Base-by-base conservation (phyloP, 1,140 invertebrate genomes). In the Augochlora pura region DNA sequence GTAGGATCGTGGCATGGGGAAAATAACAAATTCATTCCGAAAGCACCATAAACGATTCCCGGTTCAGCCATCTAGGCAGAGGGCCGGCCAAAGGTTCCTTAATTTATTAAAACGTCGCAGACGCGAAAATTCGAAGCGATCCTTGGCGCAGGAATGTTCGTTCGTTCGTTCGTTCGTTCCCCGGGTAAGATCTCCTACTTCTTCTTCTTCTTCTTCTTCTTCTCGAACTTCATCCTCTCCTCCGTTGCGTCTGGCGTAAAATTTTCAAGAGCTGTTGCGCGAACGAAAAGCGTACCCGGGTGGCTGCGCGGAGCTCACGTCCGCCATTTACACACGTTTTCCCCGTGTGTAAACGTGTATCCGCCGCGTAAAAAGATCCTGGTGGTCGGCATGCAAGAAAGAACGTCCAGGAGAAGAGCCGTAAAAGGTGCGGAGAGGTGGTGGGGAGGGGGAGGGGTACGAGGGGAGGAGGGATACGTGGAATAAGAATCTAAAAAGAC, bases 401-500 rank as follows among this genome's bases (percentile, higher is more conserved):
- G 82, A n/a, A 57, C 21, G 54, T n/a, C 54, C 54, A 57, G 54
- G 8, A n/a, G 54, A 23, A 57, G 21, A 57, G 54, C 54, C 54
- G n/a, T n/a, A n/a, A n/a, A n/a, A n/a, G 54, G 54, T 12, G 12
- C 16, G 16, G 49, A 32, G 14, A 46, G 42, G 42, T 1, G 14
- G 9, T 0, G 42, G 42, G 42, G 42, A 9, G 39, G 39, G 39
- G 8, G 39, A n/a, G n/a, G n/a, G n/a, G n/a, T n/a, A n/a, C n/a
- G n/a, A n/a, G n/a, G n/a, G n/a, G 49, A 18, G 0, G 38, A 63
- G 77, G 60, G 68, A 63, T 75, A 67, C 76, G 67, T 77, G 73
- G 67, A 86, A 86, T 86, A 86, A 86, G 85, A 84, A 87, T 85
- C 73, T 75, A 87, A 87, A 87, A 88, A 77, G 87, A 84, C 65